Evolutionary conservation across 2,113 vertebrate genomes (phyloP).

Genomic region (Tetraodon nigroviridis): DNA sequence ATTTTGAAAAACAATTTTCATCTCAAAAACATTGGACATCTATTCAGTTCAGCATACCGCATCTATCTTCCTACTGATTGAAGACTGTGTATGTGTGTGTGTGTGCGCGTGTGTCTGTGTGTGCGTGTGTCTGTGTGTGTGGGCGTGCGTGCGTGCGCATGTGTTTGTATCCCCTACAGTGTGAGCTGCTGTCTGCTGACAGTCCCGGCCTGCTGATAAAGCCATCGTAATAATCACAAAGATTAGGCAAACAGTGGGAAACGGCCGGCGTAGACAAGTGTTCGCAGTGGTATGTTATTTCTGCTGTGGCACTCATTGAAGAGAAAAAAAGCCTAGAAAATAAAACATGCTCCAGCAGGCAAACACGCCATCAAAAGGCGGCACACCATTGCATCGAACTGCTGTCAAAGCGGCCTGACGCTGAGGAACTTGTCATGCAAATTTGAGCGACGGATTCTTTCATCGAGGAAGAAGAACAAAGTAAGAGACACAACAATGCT

Average conservation of each 20-base stretch:
- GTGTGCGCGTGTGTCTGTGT: slow-evolving; percentile 1
- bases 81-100: slow-evolving; percentile 48
- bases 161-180: slow-evolving; percentile 52
- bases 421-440: slow-evolving; percentile 67
- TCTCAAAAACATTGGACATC: too few relatives aligned
- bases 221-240: slow-evolving; percentile 73
- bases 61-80: slow-evolving; percentile 57
- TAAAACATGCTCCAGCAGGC: background rate
- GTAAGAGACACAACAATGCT: slow-evolving; percentile 69
- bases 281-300: slow-evolving; percentile 70
- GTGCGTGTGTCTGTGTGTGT: slow-evolving; percentile 30
- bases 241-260: slow-evolving; percentile 70
- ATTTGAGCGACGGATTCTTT: slow-evolving; percentile 66
- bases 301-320: slow-evolving; percentile 46
- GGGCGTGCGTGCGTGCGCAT: slow-evolving; percentile 4
- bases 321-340: slow-evolving; percentile 34
- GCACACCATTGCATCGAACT: slow-evolving; percentile 23
- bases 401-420: slow-evolving; percentile 45
- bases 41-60: slow-evolving; percentile 21
- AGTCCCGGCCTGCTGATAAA: slow-evolving; percentile 70
- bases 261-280: slow-evolving; percentile 63
- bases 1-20: too few relatives aligned
- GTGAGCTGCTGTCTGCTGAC: slow-evolving; percentile 64
- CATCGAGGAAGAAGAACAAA: slow-evolving; percentile 58
- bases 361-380: slow-evolving; percentile 21